These are phyloP conservation scores for Drosophila busckii DNA, from an alignment of 1,140 invertebrate species.

Conservation along the genomic window DNA sequence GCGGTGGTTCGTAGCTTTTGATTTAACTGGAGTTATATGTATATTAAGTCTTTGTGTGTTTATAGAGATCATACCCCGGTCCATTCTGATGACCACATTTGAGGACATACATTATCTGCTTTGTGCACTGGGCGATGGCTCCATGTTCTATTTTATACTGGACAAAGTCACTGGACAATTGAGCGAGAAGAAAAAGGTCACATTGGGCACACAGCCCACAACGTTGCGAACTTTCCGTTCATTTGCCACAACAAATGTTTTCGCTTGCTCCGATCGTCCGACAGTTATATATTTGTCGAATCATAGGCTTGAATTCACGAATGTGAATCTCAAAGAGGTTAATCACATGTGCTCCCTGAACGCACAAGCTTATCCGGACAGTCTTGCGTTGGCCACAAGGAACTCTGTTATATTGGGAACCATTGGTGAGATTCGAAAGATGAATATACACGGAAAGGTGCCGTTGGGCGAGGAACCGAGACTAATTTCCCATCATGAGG, in stretches of 20 bases:
- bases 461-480: conserved; percentile 96
- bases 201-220: conserved; percentile 97
- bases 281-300: conserved; percentile 99
- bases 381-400: conserved; percentile 95
- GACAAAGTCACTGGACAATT: conserved; percentile 86
- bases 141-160: conserved; percentile 96
- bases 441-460: conserved; percentile 96
- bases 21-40: background rate
- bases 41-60: conserved; percentile 47
- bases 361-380: conserved; percentile 95
- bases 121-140: conserved; percentile 97
- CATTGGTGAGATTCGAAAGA: conserved; percentile 99
- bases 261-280: conserved; percentile 98
- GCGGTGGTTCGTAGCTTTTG: conserved; percentile 81
- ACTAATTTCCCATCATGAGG: conserved; percentile 96
- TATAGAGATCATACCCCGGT: conserved; percentile 95
- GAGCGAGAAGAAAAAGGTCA: conserved; percentile 93
- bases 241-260: conserved; percentile 96
- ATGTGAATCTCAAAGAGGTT: conserved; percentile 99
- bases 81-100: conserved; percentile 95
- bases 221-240: conserved; percentile 94
- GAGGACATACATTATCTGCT: conserved; percentile 94
- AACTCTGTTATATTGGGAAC: conserved; percentile 97
- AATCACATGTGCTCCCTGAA: conserved; percentile 99
- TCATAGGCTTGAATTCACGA: conserved; percentile 99